Evolutionary conservation across 2,888 invertebrate species (phyloP).

Genomic region (Drosophila recens): DNA sequence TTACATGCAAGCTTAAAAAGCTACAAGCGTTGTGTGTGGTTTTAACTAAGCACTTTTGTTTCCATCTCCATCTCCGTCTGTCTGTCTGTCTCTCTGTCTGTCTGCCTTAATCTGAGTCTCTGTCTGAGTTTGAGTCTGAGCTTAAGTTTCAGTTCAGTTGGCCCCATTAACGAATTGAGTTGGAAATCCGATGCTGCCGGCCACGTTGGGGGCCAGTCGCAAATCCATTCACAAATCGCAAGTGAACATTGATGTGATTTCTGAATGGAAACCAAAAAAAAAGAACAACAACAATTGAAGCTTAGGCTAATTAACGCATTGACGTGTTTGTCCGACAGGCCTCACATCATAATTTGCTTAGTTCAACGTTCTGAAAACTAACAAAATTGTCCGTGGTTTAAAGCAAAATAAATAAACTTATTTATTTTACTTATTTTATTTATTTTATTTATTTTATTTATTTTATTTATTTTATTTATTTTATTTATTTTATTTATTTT

Average conservation of each 20-base stretch:
- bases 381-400: background rate
- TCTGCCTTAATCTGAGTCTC: slow-evolving; percentile 11
- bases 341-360: slow-evolving; percentile 19
- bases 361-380: background rate
- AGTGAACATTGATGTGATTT: slow-evolving; percentile 29
- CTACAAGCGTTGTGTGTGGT: slow-evolving; percentile 63
- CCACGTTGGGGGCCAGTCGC: slow-evolving; percentile 53
- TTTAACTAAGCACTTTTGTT: slow-evolving; percentile 65
- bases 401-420: too few relatives aligned
- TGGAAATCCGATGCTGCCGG: slow-evolving; percentile 68
- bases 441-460: too few relatives aligned
- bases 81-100: slow-evolving; percentile 25
- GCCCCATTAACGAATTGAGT: slow-evolving; percentile 64
- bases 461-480: too few relatives aligned
- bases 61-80: slow-evolving; percentile 29
- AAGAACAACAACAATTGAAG: background rate
- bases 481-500: too few relatives aligned
- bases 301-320: slow-evolving; percentile 31
- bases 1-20: slow-evolving; percentile 50
- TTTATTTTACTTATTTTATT: too few relatives aligned
- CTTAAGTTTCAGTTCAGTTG: slow-evolving; percentile 49
- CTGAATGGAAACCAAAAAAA: slow-evolving; percentile 15
- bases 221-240: slow-evolving; percentile 58
- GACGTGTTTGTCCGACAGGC: slow-evolving; percentile 11
- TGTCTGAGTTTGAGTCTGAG: slow-evolving; percentile 31